These are phyloP conservation scores for Sebastolobus alascanus DNA, from an alignment of 2,797 vertebrate genomes.

Conservation along the genomic window DNA sequence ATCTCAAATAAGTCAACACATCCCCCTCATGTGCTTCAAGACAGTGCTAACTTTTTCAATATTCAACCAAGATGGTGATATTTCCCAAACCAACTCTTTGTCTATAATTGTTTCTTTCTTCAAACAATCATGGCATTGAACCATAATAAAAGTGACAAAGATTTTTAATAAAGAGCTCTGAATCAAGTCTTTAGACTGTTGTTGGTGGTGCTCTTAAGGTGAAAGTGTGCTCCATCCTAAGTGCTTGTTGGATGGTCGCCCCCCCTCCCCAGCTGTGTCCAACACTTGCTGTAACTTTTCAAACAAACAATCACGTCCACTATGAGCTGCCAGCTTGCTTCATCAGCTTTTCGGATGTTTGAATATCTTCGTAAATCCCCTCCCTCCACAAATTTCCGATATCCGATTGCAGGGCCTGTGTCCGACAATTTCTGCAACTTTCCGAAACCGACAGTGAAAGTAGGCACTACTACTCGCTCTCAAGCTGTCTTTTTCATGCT, in stretches of 20 bases:
- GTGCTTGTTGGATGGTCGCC: background rate
- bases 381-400: background rate
- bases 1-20: constrained; percentile 3
- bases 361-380: background rate
- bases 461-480: background rate
- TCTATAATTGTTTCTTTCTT: background rate
- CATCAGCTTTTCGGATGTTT: background rate
- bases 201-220: background rate
- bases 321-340: background rate
- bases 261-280: background rate
- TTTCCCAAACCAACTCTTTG: background rate
- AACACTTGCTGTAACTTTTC: background rate
- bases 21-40: background rate
- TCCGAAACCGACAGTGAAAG: background rate
- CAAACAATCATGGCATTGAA: background rate
- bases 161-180: background rate
- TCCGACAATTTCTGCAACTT: too few relatives aligned
- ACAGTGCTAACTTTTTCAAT: background rate
- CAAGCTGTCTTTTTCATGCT: background rate
- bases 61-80: too few relatives aligned
- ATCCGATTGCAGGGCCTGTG: too few relatives aligned
- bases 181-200: background rate
- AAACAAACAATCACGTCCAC: background rate
- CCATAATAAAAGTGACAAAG: background rate
- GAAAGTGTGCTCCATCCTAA: background rate